phyloP scores from a whole-genome alignment of 2,113 vertebrate species.

The Microcebus tavaratra region DNA sequence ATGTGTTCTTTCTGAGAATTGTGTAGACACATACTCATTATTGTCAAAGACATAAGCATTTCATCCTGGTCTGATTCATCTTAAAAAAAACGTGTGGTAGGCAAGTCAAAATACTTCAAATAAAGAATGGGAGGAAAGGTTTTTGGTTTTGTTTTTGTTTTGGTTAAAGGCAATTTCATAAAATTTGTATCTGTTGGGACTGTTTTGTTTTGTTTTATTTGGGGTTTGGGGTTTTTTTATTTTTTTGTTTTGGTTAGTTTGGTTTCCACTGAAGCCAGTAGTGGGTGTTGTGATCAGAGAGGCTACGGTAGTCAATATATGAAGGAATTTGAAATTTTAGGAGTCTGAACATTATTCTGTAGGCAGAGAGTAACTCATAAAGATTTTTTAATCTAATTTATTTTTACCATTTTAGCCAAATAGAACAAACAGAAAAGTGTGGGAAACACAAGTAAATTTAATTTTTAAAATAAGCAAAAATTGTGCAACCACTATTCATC shows the following conservation, averaged over 20 bases:
- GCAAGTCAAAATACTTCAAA: constrained; percentile 50
- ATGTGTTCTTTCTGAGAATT: constrained; percentile 44
- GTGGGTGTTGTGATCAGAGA: constrained; percentile 20
- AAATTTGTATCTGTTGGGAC: constrained; percentile 42
- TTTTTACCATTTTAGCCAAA: constrained; percentile 1
- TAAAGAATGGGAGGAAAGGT: constrained; percentile 44
- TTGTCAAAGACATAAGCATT: neutral
- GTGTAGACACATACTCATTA: constrained; percentile 47
- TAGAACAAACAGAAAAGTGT: neutral
- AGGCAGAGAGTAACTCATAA: constrained; percentile 17
- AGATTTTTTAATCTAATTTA: neutral
- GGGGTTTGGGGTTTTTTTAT: neutral
- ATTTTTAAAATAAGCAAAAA: constrained; percentile 12
- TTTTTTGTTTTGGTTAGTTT: neutral
- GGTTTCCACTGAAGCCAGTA: constrained; percentile 28
- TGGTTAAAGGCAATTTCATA: constrained; percentile 42
- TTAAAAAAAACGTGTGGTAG: constrained; percentile 50
- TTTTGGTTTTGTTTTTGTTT: neutral
- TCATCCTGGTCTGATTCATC: constrained; percentile 67
- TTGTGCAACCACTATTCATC: neutral
- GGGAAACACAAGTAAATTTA: neutral
- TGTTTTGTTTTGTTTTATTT: constrained; percentile 31
- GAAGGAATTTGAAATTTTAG: constrained; percentile 25
- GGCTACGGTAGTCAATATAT: neutral
- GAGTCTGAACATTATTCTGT: constrained; percentile 28